Conservation (phyloP, 2,888 invertebrate genomes). For the Drepanosiphum platanoidis region DNA sequence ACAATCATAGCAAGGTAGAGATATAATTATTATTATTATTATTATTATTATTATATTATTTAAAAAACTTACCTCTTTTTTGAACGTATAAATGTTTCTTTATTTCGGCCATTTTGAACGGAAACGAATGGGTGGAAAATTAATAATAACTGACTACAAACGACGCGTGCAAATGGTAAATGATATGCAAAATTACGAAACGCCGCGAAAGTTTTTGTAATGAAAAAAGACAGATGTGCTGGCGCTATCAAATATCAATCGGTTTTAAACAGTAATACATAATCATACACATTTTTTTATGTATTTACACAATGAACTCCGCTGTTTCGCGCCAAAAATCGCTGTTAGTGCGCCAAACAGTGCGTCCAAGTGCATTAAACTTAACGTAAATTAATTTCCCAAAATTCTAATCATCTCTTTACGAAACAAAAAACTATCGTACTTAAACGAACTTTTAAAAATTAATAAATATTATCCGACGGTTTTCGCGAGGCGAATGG, state of each 20-base stretch:
- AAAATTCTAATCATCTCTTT: neutral
- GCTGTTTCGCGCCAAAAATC: constrained; percentile 39
- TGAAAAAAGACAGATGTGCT: neutral
- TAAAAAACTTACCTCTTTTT: constrained; percentile 45
- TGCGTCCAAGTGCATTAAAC: neutral
- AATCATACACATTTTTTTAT: neutral
- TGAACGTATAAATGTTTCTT: constrained; percentile 57
- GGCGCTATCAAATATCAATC: neutral
- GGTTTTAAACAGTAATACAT: neutral
- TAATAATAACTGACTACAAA: neutral
- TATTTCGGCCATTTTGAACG: constrained; percentile 27
- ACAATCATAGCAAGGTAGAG: no score
- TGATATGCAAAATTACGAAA: constrained; percentile 6
- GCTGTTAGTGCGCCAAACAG: constrained; percentile 6
- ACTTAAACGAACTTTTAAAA: neutral
- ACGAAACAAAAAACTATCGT: no score
- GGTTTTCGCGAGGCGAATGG: neutral
- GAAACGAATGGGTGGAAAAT: neutral
- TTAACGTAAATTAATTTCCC: neutral
- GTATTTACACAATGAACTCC: constrained; percentile 18
- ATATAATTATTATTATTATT: neutral
- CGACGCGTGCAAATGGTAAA: neutral
- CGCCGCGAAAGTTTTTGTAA: neutral
- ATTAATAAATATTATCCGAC: neutral
- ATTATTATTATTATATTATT: neutral